These are phyloP conservation scores for Thalassoma bifasciatum DNA, from an alignment of 2,113 vertebrate species.

Conservation along the genomic window DNA sequence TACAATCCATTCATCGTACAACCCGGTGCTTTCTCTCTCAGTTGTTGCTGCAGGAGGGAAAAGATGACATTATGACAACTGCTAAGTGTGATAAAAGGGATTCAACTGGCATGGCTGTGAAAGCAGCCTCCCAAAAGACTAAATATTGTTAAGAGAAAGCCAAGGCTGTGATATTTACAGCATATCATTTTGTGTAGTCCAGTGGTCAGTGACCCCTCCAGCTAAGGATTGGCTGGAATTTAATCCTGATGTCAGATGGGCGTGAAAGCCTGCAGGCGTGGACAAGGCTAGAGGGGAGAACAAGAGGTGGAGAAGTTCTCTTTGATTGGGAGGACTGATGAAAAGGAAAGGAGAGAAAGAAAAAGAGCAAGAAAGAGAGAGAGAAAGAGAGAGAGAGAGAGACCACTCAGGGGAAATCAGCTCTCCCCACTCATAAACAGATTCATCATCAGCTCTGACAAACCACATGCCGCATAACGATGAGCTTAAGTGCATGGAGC, in stretches of 20 bases:
- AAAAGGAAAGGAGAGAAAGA: slow-evolving; percentile 45
- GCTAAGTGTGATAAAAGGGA: slow-evolving; percentile 33
- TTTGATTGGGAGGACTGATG: slow-evolving; percentile 67
- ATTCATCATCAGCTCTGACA: slow-evolving; percentile 87
- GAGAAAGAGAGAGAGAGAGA: slow-evolving; percentile 63
- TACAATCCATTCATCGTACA: slow-evolving; percentile 33
- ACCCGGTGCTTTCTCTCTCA: slow-evolving; percentile 33
- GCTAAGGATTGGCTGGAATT: slow-evolving; percentile 38
- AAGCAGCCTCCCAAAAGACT: slow-evolving; percentile 16
- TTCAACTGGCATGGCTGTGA: slow-evolving; percentile 15
- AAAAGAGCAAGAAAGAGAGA: slow-evolving; percentile 34
- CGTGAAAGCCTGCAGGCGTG: slow-evolving; percentile 49
- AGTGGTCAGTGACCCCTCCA: slow-evolving; percentile 54
- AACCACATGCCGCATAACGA: slow-evolving; percentile 81
- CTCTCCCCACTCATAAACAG: slow-evolving; percentile 84
- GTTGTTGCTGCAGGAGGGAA: slow-evolving; percentile 35
- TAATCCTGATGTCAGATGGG: slow-evolving; percentile 49
- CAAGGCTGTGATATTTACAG: slow-evolving; percentile 11
- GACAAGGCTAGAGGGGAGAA: slow-evolving; percentile 19
- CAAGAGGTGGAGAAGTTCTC: slow-evolving; percentile 23
- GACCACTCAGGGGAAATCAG: slow-evolving; percentile 85
- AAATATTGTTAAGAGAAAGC: slow-evolving; percentile 17
- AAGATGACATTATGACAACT: slow-evolving; percentile 36
- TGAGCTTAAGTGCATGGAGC: slow-evolving; percentile 79
- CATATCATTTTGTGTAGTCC: slow-evolving; percentile 22